Conservation (phyloP, 1,140 invertebrate genomes). For the Trichonephila inaurata region DNA sequence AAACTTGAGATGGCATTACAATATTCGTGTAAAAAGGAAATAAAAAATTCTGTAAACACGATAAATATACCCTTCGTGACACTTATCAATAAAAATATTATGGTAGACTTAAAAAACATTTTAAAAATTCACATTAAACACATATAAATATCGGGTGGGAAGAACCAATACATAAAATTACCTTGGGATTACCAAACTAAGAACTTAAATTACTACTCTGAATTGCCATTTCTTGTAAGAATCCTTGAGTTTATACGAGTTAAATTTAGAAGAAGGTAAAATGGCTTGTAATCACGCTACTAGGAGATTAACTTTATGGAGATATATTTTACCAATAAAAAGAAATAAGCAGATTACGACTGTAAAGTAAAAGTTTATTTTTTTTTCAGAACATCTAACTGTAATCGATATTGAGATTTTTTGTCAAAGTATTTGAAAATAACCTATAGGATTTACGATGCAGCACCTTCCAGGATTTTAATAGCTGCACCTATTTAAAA, state of each 20-base stretch:
- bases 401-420: not conserved
- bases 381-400: not conserved
- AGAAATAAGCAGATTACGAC: not conserved
- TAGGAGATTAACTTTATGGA: not conserved
- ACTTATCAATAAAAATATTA: no score
- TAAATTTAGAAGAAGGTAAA: not conserved
- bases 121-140: not conserved
- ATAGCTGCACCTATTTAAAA: not conserved
- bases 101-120: no score
- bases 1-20: no score
- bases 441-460: not conserved
- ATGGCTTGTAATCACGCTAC: conserved; percentile 2
- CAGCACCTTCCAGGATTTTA: not conserved
- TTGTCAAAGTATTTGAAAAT: not conserved
- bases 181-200: no score
- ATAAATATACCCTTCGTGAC: no score
- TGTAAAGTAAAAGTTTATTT: not conserved
- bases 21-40: no score
- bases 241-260: not conserved
- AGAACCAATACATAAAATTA: not conserved
- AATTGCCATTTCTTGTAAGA: not conserved
- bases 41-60: no score
- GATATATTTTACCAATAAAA: not conserved
- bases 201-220: not conserved
- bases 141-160: not conserved